phyloP scores from a whole-genome alignment of 2,113 vertebrate genomes.

The Apaloderma vittatum region DNA sequence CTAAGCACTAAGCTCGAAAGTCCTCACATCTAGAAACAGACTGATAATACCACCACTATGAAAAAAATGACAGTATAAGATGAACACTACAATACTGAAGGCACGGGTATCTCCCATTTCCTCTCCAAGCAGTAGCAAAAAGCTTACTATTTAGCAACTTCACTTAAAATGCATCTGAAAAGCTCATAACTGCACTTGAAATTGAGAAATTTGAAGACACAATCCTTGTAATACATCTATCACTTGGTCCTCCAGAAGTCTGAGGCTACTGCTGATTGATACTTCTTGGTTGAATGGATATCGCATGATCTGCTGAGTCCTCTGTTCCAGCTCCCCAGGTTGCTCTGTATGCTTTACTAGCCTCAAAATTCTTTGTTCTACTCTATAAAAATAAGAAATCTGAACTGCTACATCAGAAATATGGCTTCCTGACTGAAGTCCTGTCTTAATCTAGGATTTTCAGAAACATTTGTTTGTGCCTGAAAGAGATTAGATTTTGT shows the following conservation, averaged over 20 bases:
- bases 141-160: neutral
- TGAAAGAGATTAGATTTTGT: neutral
- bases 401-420: neutral
- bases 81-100: neutral
- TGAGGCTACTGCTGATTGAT: constrained; percentile 79
- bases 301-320: constrained; percentile 73
- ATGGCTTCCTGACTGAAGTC: neutral
- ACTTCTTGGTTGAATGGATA: constrained; percentile 87
- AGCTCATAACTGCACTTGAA: neutral
- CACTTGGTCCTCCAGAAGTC: constrained; percentile 63
- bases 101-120: neutral
- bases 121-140: neutral
- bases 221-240: constrained; percentile 87
- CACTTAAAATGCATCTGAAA: neutral
- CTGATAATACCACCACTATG: neutral
- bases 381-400: neutral
- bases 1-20: neutral
- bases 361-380: constrained; percentile 90
- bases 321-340: constrained; percentile 87
- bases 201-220: neutral
- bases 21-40: neutral
- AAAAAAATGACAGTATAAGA: neutral
- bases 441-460: neutral
- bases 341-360: constrained; percentile 86
- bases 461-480: neutral